Conservation (phyloP, 1,140 invertebrate species). For the Bombus breviceps region DNA sequence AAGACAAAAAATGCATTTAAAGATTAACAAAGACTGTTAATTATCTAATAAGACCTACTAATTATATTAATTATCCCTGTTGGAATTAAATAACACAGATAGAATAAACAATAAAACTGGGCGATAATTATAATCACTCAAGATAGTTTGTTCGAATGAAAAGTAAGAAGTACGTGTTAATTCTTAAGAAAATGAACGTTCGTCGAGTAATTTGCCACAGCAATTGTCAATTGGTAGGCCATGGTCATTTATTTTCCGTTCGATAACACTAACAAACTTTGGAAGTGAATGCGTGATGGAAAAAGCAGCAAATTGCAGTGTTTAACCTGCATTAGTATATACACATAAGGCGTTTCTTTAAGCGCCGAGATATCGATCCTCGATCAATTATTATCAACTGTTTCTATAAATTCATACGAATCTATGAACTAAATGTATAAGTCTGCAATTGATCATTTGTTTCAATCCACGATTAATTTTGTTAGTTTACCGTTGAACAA, state of each 20-base stretch:
- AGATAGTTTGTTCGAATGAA: not conserved
- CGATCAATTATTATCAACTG: slow-evolving; percentile 3
- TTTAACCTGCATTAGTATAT: not conserved
- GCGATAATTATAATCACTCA: not conserved
- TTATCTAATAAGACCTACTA: no score
- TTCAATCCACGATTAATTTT: not conserved
- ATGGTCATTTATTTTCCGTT: not conserved
- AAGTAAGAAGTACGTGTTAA: not conserved
- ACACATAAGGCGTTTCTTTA: not conserved
- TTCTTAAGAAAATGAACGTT: not conserved
- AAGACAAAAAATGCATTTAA: not conserved
- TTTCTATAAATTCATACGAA: not conserved
- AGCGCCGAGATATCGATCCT: slow-evolving; percentile 47
- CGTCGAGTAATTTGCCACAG: not conserved
- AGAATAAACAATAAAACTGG: not conserved
- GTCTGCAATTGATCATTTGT: not conserved
- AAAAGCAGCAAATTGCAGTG: slow-evolving; percentile 18
- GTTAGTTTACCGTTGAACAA: not conserved
- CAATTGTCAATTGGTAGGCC: no score
- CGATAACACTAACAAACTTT: not conserved
- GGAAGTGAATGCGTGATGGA: not conserved
- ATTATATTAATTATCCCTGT: no score
- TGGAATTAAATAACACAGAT: not conserved
- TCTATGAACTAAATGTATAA: not conserved
- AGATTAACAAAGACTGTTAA: not conserved